Percentiles rank a stretch among this genome's conserved stretches.
Conservation (phyloP, 2,113 vertebrate species). For the Lophura nycthemera region DNA sequence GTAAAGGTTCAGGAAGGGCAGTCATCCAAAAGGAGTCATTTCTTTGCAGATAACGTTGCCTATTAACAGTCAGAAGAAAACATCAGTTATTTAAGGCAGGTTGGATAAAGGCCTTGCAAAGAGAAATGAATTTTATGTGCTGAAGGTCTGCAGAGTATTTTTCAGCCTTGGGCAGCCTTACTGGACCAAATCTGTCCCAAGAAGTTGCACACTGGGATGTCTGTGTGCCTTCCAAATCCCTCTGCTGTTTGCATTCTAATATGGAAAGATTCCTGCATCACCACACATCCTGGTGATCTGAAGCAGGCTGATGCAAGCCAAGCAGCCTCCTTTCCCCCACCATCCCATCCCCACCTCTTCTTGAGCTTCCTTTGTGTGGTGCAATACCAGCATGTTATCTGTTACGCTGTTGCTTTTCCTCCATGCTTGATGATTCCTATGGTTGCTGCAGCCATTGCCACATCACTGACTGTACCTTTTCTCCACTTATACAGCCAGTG, state of each 20-base stretch:
- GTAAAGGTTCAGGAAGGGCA: not conserved
- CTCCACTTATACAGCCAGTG: not conserved
- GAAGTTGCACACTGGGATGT: not conserved
- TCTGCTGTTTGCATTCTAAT: fast-evolving
- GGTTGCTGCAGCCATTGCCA: slow-evolving; percentile 2
- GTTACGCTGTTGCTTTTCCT: not conserved
- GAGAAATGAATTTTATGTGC: not conserved
- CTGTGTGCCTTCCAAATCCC: not conserved
- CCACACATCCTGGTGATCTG: not conserved
- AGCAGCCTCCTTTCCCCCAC: not conserved
- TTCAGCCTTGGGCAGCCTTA: not conserved
- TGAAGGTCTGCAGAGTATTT: not conserved
- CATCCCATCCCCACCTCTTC: not conserved
- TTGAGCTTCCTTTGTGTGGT: not conserved
- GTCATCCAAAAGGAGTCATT: not conserved
- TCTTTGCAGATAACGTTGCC: not conserved
- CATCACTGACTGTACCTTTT: not conserved
- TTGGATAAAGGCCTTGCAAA: not conserved
- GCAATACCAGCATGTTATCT: not conserved
- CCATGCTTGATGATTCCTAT: not conserved
- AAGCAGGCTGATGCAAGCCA: not conserved
- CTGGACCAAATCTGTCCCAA: not conserved
- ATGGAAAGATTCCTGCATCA: not conserved
- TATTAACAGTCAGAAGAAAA: not conserved
- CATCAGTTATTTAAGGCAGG: not conserved